A percentile compares a stretch with the other conserved stretches of the same genome.
Evolutionary conservation across 2,888 invertebrate species (phyloP).

Genomic region (Archips xylosteana): DNA sequence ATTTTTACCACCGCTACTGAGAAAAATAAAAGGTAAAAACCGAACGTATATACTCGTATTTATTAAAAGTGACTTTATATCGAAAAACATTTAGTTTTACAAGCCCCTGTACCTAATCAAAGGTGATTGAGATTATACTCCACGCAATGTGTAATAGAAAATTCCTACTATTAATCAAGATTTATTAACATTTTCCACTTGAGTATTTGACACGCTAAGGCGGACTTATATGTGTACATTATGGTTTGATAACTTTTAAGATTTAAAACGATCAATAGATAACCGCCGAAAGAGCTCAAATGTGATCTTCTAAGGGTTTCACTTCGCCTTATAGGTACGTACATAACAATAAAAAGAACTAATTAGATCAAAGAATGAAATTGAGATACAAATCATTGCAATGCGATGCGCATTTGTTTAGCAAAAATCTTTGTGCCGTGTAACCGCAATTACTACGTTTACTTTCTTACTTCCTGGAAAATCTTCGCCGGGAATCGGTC

Average conservation of each 20-base stretch:
- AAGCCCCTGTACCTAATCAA: conserved; percentile 2
- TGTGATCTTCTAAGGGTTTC: not conserved
- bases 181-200: not conserved
- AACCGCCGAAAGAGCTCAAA: not conserved
- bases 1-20: not conserved
- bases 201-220: not conserved
- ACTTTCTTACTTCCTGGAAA: not conserved
- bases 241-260: too few relatives aligned
- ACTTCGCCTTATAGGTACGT: too few relatives aligned
- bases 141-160: conserved; percentile 6
- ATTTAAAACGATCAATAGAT: too few relatives aligned
- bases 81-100: not conserved
- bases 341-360: not conserved
- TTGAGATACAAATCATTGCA: not conserved
- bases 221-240: too few relatives aligned
- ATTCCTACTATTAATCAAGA: not conserved
- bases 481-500: not conserved
- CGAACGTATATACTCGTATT: not conserved
- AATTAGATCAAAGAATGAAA: too few relatives aligned
- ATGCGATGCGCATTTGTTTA: not conserved
- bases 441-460: not conserved
- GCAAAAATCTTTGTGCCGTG: not conserved
- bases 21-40: not conserved
- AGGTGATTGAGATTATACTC: not conserved
- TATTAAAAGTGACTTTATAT: not conserved